phyloP scores from a whole-genome alignment of 2,797 vertebrate species.

The Momotus momota region DNA sequence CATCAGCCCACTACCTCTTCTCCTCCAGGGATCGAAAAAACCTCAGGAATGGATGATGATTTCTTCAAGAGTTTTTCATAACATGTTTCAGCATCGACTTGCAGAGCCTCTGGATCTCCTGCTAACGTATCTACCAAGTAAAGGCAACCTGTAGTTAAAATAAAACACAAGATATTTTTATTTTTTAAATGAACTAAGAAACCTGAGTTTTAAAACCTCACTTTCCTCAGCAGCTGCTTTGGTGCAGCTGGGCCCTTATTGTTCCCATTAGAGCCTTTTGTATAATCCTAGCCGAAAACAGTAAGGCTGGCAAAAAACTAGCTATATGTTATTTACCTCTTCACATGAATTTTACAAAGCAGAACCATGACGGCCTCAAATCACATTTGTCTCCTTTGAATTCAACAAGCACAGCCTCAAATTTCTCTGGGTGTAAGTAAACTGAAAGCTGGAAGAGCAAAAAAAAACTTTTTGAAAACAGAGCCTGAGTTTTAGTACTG shows the following conservation, averaged over 20 bases:
- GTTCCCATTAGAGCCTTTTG: neutral
- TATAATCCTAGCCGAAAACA: neutral
- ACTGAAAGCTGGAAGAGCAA: neutral
- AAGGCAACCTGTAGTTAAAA: neutral
- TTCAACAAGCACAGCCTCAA: neutral
- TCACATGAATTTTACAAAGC: neutral
- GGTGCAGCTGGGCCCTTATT: neutral
- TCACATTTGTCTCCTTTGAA: neutral
- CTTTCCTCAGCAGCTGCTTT: neutral
- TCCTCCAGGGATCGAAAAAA: slow-evolving; percentile 62
- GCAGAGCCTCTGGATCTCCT: slow-evolving; percentile 48
- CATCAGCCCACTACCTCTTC: slow-evolving; percentile 61
- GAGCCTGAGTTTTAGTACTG: neutral
- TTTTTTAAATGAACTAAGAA: neutral
- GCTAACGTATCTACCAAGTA: slow-evolving; percentile 72
- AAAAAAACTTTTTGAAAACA: neutral
- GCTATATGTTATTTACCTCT: neutral
- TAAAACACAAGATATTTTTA: neutral
- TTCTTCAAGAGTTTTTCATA: slow-evolving; percentile 44
- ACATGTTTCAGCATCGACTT: slow-evolving; percentile 45
- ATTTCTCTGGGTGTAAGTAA: neutral
- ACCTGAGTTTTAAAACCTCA: neutral
- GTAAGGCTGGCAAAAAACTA: neutral
- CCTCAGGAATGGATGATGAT: neutral
- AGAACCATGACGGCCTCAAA: neutral